Evolutionary conservation across 2,888 invertebrate genomes (phyloP).

Genomic region (Laspeyria flexula): DNA sequence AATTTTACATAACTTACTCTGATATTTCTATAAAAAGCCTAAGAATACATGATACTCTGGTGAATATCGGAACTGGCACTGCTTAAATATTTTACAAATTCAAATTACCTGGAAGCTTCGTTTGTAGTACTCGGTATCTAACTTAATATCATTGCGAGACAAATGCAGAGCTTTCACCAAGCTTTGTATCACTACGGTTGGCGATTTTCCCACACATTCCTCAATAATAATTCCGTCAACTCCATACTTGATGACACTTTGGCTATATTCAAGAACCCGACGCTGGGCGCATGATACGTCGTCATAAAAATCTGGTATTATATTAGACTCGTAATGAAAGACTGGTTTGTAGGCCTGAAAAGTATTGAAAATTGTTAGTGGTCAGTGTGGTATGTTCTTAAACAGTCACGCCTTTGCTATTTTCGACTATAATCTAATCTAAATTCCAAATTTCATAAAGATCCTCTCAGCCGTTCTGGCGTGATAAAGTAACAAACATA

Average conservation of each 20-base stretch:
- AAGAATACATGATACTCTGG: no score
- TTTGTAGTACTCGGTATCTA: slow-evolving; percentile 33
- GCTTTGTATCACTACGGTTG: slow-evolving; percentile 34
- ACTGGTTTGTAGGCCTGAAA: slow-evolving; percentile 47
- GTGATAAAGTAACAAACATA: no score
- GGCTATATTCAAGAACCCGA: neutral
- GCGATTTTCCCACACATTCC: slow-evolving; percentile 16
- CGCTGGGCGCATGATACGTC: slow-evolving; percentile 8
- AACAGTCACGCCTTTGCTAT: no score
- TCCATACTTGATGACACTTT: slow-evolving; percentile 3
- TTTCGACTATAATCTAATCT: no score
- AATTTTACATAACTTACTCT: no score
- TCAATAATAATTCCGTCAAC: slow-evolving; percentile 42
- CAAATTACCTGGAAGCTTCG: slow-evolving; percentile 36
- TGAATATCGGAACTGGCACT: neutral
- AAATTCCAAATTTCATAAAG: no score
- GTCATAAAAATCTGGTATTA: slow-evolving; percentile 36
- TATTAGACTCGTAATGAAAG: slow-evolving; percentile 32
- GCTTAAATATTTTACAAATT: no score
- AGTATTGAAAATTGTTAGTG: neutral
- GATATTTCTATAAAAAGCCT: no score
- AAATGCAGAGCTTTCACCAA: slow-evolving; percentile 41
- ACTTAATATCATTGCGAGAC: slow-evolving; percentile 26
- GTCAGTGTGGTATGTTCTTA: no score
- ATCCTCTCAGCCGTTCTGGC: no score